phyloP scores from a whole-genome alignment of 2,888 invertebrate species.

The Clanis bilineata region DNA sequence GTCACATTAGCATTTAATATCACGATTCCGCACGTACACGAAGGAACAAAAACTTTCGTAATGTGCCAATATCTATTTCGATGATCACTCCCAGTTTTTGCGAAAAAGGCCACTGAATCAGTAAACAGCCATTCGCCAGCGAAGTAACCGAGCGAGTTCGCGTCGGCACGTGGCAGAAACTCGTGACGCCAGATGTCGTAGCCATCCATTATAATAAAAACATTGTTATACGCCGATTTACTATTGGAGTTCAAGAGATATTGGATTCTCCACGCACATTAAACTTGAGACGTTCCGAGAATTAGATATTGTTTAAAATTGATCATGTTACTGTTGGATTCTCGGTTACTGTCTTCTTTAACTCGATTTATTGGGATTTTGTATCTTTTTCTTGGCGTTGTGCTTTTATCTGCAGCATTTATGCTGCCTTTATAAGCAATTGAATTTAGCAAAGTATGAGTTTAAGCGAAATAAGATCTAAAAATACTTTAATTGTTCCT shows the following conservation, averaged over 20 bases:
- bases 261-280: constrained; percentile 6
- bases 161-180: constrained; percentile 45
- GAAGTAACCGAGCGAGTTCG: constrained; percentile 39
- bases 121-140: constrained; percentile 49
- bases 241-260: constrained; percentile 14
- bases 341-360: background rate
- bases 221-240: constrained; percentile 46
- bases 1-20: constrained; percentile 1
- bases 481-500: no score
- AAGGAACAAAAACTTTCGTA: constrained; percentile 26
- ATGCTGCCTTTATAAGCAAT: background rate
- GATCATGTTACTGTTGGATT: background rate
- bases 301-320: constrained; percentile 11
- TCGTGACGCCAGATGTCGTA: constrained; percentile 52
- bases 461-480: no score
- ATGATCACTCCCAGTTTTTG: constrained; percentile 44
- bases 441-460: no score
- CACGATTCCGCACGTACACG: constrained; percentile 8
- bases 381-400: background rate
- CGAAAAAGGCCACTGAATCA: constrained; percentile 50
- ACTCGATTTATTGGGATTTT: background rate
- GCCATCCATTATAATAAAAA: constrained; percentile 49
- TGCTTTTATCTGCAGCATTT: background rate
- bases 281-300: constrained; percentile 1
- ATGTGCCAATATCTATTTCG: constrained; percentile 37